These are phyloP conservation scores for Epinephelus awoara DNA, from an alignment of 2,797 vertebrate species.

Conservation along the genomic window DNA sequence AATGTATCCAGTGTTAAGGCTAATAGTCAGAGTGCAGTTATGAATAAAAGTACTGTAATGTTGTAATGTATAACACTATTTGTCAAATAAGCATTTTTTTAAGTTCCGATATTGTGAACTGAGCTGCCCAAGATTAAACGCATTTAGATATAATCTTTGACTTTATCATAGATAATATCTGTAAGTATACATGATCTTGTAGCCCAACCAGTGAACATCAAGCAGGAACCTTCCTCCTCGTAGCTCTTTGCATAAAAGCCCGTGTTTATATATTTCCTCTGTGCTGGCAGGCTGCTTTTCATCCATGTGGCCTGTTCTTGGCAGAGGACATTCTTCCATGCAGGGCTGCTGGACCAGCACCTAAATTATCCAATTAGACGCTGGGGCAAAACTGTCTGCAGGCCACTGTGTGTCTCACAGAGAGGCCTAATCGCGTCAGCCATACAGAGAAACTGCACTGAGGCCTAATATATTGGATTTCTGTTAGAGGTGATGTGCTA, in stretches of 20 bases:
- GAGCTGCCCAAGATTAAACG: no score
- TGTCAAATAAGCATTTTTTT: not conserved
- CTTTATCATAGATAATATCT: no score
- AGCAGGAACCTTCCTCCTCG: not conserved
- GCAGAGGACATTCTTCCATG: slow-evolving; percentile 66
- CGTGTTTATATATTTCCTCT: slow-evolving; percentile 30
- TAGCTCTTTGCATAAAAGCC: not conserved
- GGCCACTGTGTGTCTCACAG: slow-evolving; percentile 58
- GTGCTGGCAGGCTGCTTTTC: slow-evolving; percentile 56
- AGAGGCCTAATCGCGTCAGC: slow-evolving; percentile 76
- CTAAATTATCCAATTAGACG: slow-evolving; percentile 80
- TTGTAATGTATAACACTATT: not conserved
- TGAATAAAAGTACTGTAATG: not conserved
- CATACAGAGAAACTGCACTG: slow-evolving; percentile 65
- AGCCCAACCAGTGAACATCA: not conserved
- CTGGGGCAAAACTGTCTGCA: slow-evolving; percentile 58
- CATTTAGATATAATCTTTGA: no score
- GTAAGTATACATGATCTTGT: no score
- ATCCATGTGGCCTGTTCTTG: slow-evolving; percentile 68
- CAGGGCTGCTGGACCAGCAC: slow-evolving; percentile 70
- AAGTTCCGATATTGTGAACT: not conserved
- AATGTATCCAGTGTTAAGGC: not conserved
- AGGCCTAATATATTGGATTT: slow-evolving; percentile 81
- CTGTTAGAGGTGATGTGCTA: slow-evolving; percentile 76
- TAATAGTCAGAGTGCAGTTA: not conserved